Evolutionary conservation across 2,113 vertebrate species (phyloP).

Genomic region (Rhadina sibilatrix): DNA sequence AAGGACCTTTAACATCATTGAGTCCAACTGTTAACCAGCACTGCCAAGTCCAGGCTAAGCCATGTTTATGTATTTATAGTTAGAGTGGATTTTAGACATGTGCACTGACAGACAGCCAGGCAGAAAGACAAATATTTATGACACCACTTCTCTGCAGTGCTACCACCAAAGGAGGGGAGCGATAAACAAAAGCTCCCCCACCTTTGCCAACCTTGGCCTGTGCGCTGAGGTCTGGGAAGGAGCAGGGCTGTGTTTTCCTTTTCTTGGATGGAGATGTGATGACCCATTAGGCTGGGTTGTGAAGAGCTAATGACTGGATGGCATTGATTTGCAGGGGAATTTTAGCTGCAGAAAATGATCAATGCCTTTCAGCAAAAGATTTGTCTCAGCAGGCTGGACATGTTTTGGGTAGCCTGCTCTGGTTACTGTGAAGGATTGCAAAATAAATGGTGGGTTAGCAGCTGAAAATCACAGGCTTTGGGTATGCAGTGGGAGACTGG

Average conservation of each 20-base stretch:
- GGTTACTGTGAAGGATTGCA: not conserved
- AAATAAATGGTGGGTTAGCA: not conserved
- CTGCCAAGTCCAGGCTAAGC: not conserved
- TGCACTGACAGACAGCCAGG: not conserved
- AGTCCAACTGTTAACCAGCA: not conserved
- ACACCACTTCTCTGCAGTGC: not conserved
- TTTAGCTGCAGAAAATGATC: conserved; percentile 1
- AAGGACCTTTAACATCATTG: not conserved
- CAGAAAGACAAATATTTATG: conserved; percentile 50
- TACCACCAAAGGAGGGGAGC: not conserved
- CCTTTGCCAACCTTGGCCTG: not conserved
- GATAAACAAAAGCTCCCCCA: not conserved
- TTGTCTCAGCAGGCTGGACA: not conserved
- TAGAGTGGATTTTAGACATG: not conserved
- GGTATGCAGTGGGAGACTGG: not conserved
- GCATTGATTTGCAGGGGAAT: conserved; percentile 17
- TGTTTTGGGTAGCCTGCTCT: not conserved
- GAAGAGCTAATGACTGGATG: not conserved
- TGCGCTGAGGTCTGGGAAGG: not conserved
- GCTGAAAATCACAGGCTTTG: not conserved
- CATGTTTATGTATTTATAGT: not conserved
- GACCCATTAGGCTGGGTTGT: not conserved
- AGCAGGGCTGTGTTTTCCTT: not conserved
- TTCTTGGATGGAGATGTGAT: not conserved
- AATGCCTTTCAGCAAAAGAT: not conserved